Conservation (phyloP, 2,888 invertebrate genomes). For the Pseudeuparius sepicola region DNA sequence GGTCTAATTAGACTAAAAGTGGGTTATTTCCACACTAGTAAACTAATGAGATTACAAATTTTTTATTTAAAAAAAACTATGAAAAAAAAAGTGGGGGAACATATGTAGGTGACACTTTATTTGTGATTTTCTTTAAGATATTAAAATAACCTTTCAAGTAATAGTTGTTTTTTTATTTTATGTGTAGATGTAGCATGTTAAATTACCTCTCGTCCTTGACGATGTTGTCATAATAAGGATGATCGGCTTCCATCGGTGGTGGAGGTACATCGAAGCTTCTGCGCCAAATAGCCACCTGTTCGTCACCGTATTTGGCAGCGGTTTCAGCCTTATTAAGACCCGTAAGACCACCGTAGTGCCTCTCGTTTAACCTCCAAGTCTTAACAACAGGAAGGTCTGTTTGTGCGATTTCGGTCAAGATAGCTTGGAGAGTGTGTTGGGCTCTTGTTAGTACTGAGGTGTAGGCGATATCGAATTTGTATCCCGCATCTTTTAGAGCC, state of each 20-base stretch:
- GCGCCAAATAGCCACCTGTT: constrained; percentile 76
- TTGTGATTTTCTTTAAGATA: too few relatives aligned
- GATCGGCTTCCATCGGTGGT: constrained; percentile 70
- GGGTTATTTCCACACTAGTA: too few relatives aligned
- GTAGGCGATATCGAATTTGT: constrained; percentile 50
- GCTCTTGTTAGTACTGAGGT: constrained; percentile 56
- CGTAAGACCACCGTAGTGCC: constrained; percentile 57
- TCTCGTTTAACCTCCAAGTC: constrained; percentile 55
- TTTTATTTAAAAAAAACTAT: too few relatives aligned
- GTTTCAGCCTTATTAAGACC: constrained; percentile 59
- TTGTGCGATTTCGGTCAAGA: constrained; percentile 50
- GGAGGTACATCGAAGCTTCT: constrained; percentile 79
- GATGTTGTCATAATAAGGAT: constrained; percentile 68
- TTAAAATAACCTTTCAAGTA: too few relatives aligned
- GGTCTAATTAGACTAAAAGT: too few relatives aligned
- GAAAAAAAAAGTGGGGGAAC: too few relatives aligned
- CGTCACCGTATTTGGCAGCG: constrained; percentile 55
- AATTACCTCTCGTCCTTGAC: too few relatives aligned
- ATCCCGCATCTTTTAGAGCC: constrained; percentile 49
- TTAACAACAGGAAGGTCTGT: constrained; percentile 44
- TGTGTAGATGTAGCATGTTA: too few relatives aligned
- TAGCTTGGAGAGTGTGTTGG: constrained; percentile 46
- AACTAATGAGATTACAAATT: too few relatives aligned
- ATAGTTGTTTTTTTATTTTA: too few relatives aligned
- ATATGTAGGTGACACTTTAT: too few relatives aligned